Conservation (phyloP, 2,113 vertebrate species). For the Cavia aperea region DNA sequence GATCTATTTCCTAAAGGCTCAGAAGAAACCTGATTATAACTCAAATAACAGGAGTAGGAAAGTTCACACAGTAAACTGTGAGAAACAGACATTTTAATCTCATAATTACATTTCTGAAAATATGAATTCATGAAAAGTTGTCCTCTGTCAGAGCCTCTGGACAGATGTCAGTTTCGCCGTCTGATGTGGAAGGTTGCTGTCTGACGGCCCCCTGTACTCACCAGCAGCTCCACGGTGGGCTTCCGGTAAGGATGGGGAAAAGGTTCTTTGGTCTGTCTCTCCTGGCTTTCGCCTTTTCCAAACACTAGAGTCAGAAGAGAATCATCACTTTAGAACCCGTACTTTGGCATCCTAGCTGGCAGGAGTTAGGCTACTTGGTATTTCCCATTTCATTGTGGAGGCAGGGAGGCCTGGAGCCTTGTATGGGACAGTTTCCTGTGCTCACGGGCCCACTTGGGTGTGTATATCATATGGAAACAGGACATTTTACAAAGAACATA, state of each 20-base stretch:
- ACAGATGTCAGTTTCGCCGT: rapidly evolving
- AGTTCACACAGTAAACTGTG: background rate
- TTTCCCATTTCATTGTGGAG: background rate
- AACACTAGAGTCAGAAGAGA: constrained; percentile 49
- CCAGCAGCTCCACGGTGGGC: constrained; percentile 44
- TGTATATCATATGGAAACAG: background rate
- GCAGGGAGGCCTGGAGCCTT: background rate
- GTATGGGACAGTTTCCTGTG: background rate
- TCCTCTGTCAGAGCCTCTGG: background rate
- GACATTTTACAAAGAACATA: background rate
- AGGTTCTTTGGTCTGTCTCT: constrained; percentile 40
- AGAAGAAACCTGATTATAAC: background rate
- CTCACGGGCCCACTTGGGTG: no score
- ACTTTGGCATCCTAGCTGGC: background rate
- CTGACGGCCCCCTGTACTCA: background rate
- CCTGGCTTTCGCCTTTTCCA: constrained; percentile 55
- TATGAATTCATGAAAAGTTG: background rate
- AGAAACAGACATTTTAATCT: constrained; percentile 1
- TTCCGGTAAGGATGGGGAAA: constrained; percentile 37
- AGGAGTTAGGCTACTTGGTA: background rate
- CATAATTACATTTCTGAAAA: background rate
- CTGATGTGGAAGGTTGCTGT: background rate
- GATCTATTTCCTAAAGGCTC: background rate
- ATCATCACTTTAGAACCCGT: background rate
- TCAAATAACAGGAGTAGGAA: background rate